Evolutionary conservation across 53 echinoderm and acorn worm genomes (phyloP), one percentile per base, ranked within the genome.

Genomic region (Hippasteria phrygiana): DNA sequence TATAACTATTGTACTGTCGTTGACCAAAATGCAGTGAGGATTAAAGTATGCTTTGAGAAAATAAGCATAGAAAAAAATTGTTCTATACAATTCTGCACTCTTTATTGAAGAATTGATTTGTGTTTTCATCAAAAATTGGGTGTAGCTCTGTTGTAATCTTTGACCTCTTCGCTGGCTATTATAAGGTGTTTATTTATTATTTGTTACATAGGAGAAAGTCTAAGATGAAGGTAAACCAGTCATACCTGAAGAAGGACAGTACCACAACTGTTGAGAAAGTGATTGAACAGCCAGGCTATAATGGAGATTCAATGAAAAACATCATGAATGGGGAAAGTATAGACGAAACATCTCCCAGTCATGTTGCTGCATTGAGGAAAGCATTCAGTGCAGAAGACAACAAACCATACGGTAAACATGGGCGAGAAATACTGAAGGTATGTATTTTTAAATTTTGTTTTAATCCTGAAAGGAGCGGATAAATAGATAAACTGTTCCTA

Each of bases 301-400:
- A 87, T 40, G 50, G 32, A 13, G 85, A 85, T 48, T 11, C 71
- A 71, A 59, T 55, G 59, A 55, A 40, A 24, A 54, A 78, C 2
- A 28, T 71, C n/a, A 17, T 45, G 16, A 83, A 70, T 35, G 50
- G 45, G n/a, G 72, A 62, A 73, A 39, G n/a, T 38, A 16, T 81
- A 26, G 62, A 70, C 38, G 85, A 85, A 9, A 70, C 70, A 40
- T 48, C 73, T 56, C 67, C 76, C 0, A 85, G 75, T 10, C 88
- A 88, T 73, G 95, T 95, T 26, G 90, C 92, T n/a, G 50, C 90
- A 10, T 45, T 95, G 45, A 81, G 95, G 29, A 95, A 93, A 56
- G 95, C 95, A 27, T 95, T 95, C 87, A 93, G 95, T 65, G 90
- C 90, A 51, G 83, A 91, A 32, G 76, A 63, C 33, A 45, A 27